A percentile compares a stretch with the other conserved stretches of the same genome.
These are phyloP conservation scores for Enchytraeus crypticus DNA, from an alignment of 2,888 invertebrate species.

Conservation along the genomic window DNA sequence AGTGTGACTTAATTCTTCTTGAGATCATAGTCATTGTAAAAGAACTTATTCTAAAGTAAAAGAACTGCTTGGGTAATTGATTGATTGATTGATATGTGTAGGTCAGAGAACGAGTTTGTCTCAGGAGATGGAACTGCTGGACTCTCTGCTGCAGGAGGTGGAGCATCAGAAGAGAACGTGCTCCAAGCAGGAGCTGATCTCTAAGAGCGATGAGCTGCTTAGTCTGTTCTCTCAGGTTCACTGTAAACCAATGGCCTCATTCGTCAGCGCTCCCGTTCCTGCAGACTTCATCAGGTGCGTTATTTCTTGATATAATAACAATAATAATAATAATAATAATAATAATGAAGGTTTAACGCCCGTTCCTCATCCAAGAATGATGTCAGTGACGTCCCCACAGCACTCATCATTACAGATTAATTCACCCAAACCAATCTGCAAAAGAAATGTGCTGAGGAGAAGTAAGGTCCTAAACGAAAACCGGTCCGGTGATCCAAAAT, in stretches of 20 bases:
- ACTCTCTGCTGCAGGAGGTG: constrained; percentile 67
- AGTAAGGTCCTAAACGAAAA: too few relatives aligned
- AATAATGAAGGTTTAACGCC: too few relatives aligned
- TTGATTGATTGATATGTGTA: constrained; percentile 21
- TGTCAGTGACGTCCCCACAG: too few relatives aligned
- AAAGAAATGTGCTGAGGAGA: too few relatives aligned
- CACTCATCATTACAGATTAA: too few relatives aligned
- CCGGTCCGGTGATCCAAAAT: too few relatives aligned
- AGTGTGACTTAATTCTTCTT: too few relatives aligned
- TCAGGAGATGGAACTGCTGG: constrained; percentile 79
- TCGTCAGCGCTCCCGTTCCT: constrained; percentile 76
- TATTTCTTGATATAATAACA: too few relatives aligned
- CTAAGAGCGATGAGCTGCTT: constrained; percentile 69
- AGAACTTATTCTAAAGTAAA: background rate
- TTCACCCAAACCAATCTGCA: too few relatives aligned
- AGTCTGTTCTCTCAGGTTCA: constrained; percentile 75
- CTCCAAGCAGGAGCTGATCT: constrained; percentile 73
- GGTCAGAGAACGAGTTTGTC: constrained; percentile 55
- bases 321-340: too few relatives aligned
- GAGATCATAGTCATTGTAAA: background rate
- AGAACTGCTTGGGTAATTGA: too few relatives aligned
- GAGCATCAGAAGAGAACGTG: constrained; percentile 63
- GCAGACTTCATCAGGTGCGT: constrained; percentile 85
- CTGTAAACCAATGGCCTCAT: constrained; percentile 78
- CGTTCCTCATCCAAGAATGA: too few relatives aligned